Evolutionary conservation across 2,888 invertebrate genomes (phyloP), one percentile per base, ranked within the genome.

Genomic region (Oxytorus armatus): DNA sequence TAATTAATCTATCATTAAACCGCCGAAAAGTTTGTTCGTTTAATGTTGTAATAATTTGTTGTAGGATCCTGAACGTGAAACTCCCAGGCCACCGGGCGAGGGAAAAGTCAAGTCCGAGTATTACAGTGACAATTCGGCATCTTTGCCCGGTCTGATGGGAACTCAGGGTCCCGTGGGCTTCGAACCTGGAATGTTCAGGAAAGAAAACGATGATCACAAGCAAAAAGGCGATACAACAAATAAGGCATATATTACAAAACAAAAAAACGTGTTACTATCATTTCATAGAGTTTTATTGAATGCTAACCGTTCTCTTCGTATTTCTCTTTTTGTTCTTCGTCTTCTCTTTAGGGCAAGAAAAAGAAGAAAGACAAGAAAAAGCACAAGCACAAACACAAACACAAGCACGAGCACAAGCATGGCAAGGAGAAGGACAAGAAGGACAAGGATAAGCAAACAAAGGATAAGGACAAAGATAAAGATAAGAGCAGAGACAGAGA

Each of bases 321-420:
- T 33, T 55, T 66, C n/a, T 72, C 36, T 69, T 39, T 69, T 8
- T 73, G 61, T 65, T 10, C 77, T 23, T 79, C 79, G 10, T 3
- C 42, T 42, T 81, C 66, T 29, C 5, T 76, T 63, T 84, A 89
- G 88, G 88, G 86, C 87, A 92, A 95, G 93, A 95, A 95, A 92
- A 96, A 96, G 92, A 94, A 97, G 92, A 98, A 98, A 90, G 97
- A 98, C 90, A 98, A 97, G 90, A 97, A 98, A 89, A 97, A 97
- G 86, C 96, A 97, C 63, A 93, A 94, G 78, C 94, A 94, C 85
- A 93, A 94, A 80, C 93, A 94, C 84, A 90, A 92, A 80, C 88
- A 93, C 83, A 92, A 94, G 65, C 93, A 95, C 88, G 94, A 95
- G 36, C 93, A 92, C 83, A 93, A 84, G 11, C 88, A 89, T 51